A percentile compares a stretch with the other conserved stretches of the same genome.
phyloP scores from a whole-genome alignment of 1,140 invertebrate species.

The Bombus vancouverensis region DNA sequence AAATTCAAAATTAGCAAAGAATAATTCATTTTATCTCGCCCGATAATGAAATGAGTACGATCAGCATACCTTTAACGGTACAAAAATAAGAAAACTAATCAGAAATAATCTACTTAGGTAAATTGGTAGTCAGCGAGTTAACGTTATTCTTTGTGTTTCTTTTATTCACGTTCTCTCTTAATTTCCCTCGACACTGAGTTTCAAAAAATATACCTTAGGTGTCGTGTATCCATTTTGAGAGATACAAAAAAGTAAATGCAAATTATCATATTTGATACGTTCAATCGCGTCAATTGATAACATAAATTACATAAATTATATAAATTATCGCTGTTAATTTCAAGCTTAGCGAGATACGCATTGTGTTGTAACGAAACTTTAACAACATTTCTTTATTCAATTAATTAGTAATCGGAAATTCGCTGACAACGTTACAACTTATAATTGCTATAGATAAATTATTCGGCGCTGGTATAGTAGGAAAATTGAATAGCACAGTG shows the following conservation, averaged over 20 bases:
- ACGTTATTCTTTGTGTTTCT: not conserved
- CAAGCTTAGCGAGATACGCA: too few species aligned
- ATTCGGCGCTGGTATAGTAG: too few species aligned
- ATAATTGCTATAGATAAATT: too few species aligned
- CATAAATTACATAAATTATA: too few species aligned
- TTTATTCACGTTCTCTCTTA: not conserved
- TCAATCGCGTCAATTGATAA: not conserved
- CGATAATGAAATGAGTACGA: too few species aligned
- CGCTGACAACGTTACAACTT: too few species aligned
- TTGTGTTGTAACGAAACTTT: too few species aligned
- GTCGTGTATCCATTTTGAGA: not conserved
- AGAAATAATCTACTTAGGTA: not conserved
- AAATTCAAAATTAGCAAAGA: not conserved
- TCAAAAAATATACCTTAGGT: not conserved
- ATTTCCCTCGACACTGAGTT: not conserved
- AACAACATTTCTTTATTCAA: too few species aligned
- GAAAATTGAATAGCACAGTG: too few species aligned
- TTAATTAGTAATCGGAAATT: too few species aligned
- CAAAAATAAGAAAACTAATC: not conserved
- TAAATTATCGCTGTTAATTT: too few species aligned
- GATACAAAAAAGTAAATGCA: not conserved
- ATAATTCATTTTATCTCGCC: too few species aligned
- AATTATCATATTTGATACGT: not conserved
- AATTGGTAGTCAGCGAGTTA: not conserved
- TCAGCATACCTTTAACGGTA: not conserved